Base-by-base conservation (phyloP, 92 coral and sea anemone genomes). In the Metridium senile region DNA sequence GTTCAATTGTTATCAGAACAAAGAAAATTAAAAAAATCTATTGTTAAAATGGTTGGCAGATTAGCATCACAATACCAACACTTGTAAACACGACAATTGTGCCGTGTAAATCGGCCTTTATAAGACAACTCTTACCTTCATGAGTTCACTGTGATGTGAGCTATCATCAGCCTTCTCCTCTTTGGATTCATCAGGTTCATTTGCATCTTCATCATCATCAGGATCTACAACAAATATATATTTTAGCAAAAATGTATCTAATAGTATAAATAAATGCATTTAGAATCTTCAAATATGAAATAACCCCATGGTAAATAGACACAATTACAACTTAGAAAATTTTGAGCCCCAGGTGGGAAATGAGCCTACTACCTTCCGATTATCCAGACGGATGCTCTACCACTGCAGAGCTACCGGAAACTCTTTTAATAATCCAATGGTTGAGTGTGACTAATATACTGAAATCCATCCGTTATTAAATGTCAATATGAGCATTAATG, bases 121-220 rank as follows among this genome's bases (percentile, higher is more conserved):
- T 54, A 21, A 3, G 20, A 13, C 16, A 6, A 9, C 4, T 54
- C 17, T 3, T 54, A 21, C 20, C 21, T 21, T 54, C 59, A 54
- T 54, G 23, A 13, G 59, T 6, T 54, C 20, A 54, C 20, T 30
- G 22, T 31, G 23, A 26, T 27, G 34, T 21, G 19, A 6, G 16
- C 8, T 22, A 9, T 33, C 28, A 32, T 71, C 82, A 62, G 65
- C 64, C 74, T 43, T 30, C 58, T 26, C 59, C 3, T 54, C 49
- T 39, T 39, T 22, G 26, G 11, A 4, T 1, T 64, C 29, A 19
- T 26, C 6, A 11, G 70, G 39, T 29, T 64, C 70, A 29, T 34
- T 26, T 9, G 2, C 35, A 8, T 64, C 70, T 4, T 64, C 29
- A 64, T 26, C 19, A 19, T 64, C 70, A 19, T 64, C 2, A 19